Conservation (phyloP, 2,797 vertebrate species). For the Moxostoma hubbsi region DNA sequence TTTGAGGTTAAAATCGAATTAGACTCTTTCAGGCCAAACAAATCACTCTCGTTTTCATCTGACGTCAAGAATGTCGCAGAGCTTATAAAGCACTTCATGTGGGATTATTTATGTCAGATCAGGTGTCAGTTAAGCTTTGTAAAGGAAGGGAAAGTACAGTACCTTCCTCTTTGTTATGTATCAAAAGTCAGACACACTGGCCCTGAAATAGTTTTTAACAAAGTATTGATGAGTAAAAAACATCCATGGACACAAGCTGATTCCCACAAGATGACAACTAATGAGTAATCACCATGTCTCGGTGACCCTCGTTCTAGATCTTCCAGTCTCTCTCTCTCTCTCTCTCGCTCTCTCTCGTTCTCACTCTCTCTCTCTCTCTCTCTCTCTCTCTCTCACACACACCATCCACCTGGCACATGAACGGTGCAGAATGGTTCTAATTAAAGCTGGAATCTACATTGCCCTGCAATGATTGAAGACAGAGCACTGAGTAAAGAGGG, state of each 20-base stretch:
- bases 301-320: background rate
- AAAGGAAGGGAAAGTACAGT: background rate
- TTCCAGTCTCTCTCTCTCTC: background rate
- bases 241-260: background rate
- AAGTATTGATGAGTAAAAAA: no score
- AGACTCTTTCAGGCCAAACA: background rate
- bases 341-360: no score
- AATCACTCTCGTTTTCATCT: conserved; percentile 1
- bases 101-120: background rate
- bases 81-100: background rate
- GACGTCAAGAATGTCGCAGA: background rate
- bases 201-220: background rate
- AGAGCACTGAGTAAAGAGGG: background rate
- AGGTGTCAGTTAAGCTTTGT: background rate
- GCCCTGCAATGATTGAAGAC: background rate
- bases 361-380: no score
- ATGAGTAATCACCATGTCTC: background rate
- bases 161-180: no score
- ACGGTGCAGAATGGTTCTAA: background rate
- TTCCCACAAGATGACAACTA: background rate
- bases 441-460: background rate
- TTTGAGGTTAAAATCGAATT: background rate
- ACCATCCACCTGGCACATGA: background rate
- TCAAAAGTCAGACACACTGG: no score
- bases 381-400: no score